Base-by-base conservation (phyloP, 2,797 vertebrate genomes). In the Gorsachius magnificus region DNA sequence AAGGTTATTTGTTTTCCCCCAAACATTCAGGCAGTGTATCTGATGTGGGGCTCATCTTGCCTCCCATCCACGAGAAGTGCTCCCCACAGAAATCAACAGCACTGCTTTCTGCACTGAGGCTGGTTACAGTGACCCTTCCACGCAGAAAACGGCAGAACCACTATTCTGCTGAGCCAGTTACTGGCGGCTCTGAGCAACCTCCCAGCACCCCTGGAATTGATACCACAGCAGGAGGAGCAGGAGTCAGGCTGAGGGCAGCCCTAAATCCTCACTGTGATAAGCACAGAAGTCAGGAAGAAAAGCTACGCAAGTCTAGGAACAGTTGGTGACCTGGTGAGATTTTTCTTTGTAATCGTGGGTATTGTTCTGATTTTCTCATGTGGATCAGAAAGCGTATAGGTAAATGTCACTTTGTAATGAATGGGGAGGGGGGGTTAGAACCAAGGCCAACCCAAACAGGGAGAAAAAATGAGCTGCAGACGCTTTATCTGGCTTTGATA, bases 401-500 rank as follows among this genome's bases (percentile, higher is more conserved):
- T 71, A 90, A 87, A 95, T 90, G 71, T 81, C 65, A 64, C 70
- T 95, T 87, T 58, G 65, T 74, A 95, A 53, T 94, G 74, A 87
- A 86, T 76, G 76, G 84, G 86, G 79, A 87, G 77, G 81, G 81
- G 70, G 64, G 79, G 74, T 88, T 93, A n/a, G 33, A 93, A 94
- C 66, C 58, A 69, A 66, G 50, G 74, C 83, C 93, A 97, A 89
- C 61, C 75, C 35, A 53, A 89, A 78, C 0, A 10, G 72, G 36
- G 48, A 68, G 54, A 15, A 92, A 71, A 94, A 93, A 63, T 17
- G 66, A 94, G 89, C 76, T 86, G 83, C 56, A 43, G 91, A 92
- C 22, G 26, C 93, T 90, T 83, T 93, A 89, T 94, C 75, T 96
- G 89, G 65, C 96, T 97, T 97, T 97, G 96, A 97, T 97, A 96